Base-by-base conservation (phyloP, 2,888 invertebrate genomes). In the Cyaniris semiargus region DNA sequence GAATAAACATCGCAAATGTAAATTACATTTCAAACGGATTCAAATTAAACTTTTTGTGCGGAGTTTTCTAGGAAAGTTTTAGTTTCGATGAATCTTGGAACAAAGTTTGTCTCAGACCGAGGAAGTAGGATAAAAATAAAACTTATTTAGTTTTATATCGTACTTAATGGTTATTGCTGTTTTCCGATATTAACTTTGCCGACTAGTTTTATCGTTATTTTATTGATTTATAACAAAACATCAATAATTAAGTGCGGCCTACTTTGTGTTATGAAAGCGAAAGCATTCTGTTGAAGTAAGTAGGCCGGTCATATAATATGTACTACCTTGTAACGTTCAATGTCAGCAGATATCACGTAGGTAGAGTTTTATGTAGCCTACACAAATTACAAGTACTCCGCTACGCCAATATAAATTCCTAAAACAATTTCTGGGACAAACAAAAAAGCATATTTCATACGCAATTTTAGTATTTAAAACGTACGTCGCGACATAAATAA, bases 91-190 rank as follows among this genome's bases (percentile, higher is more conserved):
- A 70, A 76, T 70, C 76, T 76, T 34, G 27, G 70, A 21, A 70
- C 48, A 44, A 70, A 76, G 76, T 76, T 70, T 8, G 70, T 70
- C 70, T 23, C 48, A 48, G 70, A 31, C 66, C 70, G 21, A 76
- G 70, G 76, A 44, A 70, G 76, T 34, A 48, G 76, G 70, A 70
- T 70, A 76, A 76, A 76, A 70, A 76, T 70, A 44, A 66, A 76
- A 76, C 76, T 76, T 76, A 70, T 48, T 48, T 60, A 76, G 76
- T 76, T 70, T 27, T 70, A 70, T 66, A 31, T 66, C 66, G 76
- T 70, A n/a, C n/a, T n/a, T n/a, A 70, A 76, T 53, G 76, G 76
- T 76, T 76, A 48, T 34, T n/a, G 27, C 34, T 58, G 31, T 58
- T 60, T 76, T 38, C 60, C 34, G 60, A 66, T 66, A 27, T 66